Conservation (phyloP, 2,888 invertebrate species). For the Eupithecia vulgata region DNA sequence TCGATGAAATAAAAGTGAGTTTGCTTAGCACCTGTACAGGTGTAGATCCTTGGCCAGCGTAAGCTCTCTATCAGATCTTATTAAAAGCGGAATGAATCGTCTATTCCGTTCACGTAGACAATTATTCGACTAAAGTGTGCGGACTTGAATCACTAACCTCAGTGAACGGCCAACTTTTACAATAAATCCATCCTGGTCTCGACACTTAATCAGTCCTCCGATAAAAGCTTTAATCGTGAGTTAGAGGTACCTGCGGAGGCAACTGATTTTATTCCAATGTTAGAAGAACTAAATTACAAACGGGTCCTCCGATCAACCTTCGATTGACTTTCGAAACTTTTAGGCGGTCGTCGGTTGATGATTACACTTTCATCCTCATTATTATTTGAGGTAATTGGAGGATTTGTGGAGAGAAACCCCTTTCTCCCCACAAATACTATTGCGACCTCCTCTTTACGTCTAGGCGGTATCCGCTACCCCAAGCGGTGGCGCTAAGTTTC, state of each 20-base stretch:
- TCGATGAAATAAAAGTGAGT: conserved; percentile 13
- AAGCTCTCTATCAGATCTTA: conserved; percentile 79
- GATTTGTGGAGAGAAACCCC: conserved; percentile 9
- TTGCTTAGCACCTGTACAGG: conserved; percentile 19
- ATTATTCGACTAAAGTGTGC: conserved; percentile 83
- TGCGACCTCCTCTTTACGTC: neutral
- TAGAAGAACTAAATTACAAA: conserved; percentile 66
- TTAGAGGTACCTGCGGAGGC: conserved; percentile 70
- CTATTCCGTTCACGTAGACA: conserved; percentile 83
- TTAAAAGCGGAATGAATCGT: conserved; percentile 73
- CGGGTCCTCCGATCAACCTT: conserved; percentile 51
- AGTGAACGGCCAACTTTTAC: conserved; percentile 82
- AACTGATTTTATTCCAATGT: conserved; percentile 67
- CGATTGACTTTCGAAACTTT: conserved; percentile 49
- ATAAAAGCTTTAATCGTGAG: conserved; percentile 83
- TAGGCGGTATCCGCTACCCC: neutral
- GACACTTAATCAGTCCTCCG: conserved; percentile 83
- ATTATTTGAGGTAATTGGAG: conserved; percentile 5
- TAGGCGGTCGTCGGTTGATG: neutral
- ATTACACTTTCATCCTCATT: conserved; percentile 22
- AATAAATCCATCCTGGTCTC: conserved; percentile 82
- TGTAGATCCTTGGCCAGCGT: conserved; percentile 55
- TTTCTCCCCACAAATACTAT: too few relatives aligned
- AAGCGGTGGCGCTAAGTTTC: neutral
- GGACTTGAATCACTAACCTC: conserved; percentile 83